phyloP scores from a whole-genome alignment of 1,140 invertebrate species.

The Dreissena polymorpha region DNA sequence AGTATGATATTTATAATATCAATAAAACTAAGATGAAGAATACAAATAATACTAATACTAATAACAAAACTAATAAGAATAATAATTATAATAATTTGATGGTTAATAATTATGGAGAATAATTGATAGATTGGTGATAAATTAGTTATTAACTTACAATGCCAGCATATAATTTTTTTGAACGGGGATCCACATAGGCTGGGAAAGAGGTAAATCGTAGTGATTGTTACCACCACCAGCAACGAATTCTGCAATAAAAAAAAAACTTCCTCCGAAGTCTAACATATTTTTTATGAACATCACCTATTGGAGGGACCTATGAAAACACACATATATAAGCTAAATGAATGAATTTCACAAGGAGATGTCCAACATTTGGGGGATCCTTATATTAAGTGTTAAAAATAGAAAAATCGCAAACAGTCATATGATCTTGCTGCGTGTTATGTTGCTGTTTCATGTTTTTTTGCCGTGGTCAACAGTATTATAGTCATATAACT shows the following conservation, averaged over 20 bases:
- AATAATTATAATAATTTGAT: neutral
- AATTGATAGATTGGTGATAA: neutral
- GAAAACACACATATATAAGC: too few species aligned
- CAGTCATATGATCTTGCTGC: too few species aligned
- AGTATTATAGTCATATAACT: too few species aligned
- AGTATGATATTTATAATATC: neutral
- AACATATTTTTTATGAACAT: too few species aligned
- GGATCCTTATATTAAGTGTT: too few species aligned
- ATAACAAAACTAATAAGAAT: neutral
- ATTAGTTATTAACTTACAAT: conserved; percentile 27
- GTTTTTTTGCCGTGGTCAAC: too few species aligned
- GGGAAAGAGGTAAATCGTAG: conserved; percentile 24
- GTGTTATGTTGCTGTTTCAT: too few species aligned
- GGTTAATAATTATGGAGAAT: too few species aligned
- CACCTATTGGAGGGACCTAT: too few species aligned
- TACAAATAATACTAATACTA: neutral
- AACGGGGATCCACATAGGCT: conserved; percentile 38
- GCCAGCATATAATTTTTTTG: conserved; percentile 1
- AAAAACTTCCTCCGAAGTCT: neutral
- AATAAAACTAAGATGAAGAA: neutral
- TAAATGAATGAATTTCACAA: too few species aligned
- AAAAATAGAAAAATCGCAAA: too few species aligned
- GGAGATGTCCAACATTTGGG: too few species aligned
- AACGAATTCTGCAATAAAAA: neutral
- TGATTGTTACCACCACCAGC: conserved; percentile 5